phyloP scores from a whole-genome alignment of 2,113 vertebrate genomes.

The Myodes glareolus region DNA sequence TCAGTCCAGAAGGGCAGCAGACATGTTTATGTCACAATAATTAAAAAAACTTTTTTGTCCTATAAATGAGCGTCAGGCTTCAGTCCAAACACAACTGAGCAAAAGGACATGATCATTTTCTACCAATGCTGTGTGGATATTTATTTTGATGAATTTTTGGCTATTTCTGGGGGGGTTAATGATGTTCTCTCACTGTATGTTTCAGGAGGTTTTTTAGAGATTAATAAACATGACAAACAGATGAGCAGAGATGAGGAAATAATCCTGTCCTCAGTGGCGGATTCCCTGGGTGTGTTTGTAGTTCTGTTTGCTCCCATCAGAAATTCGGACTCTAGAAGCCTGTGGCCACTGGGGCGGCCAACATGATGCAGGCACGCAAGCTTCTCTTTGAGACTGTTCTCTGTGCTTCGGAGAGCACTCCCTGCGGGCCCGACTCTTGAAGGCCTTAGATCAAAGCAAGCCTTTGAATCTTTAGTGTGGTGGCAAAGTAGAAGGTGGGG shows the following conservation, averaged over 20 bases:
- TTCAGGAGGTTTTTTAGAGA: constrained; percentile 45
- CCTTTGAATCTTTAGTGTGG: not conserved
- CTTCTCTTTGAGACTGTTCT: not conserved
- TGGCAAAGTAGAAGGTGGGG: not conserved
- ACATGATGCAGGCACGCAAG: constrained; percentile 18
- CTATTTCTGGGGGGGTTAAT: not conserved
- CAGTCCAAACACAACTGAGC: not conserved
- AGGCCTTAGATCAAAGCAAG: not conserved
- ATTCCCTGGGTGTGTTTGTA: not conserved
- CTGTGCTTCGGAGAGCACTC: not conserved
- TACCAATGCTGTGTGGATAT: not conserved
- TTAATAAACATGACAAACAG: constrained; percentile 31
- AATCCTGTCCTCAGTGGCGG: not conserved
- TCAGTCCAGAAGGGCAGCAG: not conserved
- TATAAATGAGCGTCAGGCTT: constrained; percentile 13
- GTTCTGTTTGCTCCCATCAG: constrained; percentile 14
- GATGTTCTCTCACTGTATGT: not conserved
- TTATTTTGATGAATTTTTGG: not conserved
- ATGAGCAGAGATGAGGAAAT: not conserved
- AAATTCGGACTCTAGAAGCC: constrained; percentile 65
- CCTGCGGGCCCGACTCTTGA: not conserved
- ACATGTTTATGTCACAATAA: constrained; percentile 6
- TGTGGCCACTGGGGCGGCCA: constrained; percentile 31
- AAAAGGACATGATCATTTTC: not conserved
- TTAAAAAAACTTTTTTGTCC: not conserved